Conservation (phyloP, 2,888 invertebrate species). For the Ptilodon capucinus region DNA sequence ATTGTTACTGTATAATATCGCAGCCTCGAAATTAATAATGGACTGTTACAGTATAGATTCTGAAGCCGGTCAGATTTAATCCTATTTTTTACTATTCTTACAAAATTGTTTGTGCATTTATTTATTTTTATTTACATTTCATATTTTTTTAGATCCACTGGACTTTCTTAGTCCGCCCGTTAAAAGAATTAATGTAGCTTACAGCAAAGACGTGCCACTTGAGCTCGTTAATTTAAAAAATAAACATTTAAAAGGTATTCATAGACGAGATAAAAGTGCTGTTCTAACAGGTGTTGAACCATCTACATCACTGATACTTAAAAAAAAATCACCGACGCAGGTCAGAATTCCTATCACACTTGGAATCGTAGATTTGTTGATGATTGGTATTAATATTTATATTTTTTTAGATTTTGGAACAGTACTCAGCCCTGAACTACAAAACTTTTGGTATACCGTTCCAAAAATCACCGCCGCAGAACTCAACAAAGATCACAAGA, state of each 20-base stretch:
- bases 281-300: conserved; percentile 4
- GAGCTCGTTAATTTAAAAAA: background rate
- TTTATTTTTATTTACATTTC: conserved; percentile 39
- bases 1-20: conserved; percentile 23
- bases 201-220: conserved; percentile 1
- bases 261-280: conserved; percentile 3
- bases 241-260: conserved; percentile 1
- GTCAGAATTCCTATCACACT: conserved; percentile 19
- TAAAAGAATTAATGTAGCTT: conserved; percentile 30
- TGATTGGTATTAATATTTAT: background rate
- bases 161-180: conserved; percentile 54
- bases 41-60: conserved; percentile 49
- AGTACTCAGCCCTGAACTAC: conserved; percentile 36
- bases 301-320: conserved; percentile 42
- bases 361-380: background rate
- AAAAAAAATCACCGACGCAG: conserved; percentile 42
- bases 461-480: conserved; percentile 5
- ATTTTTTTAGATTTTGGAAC: conserved; percentile 39
- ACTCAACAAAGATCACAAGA: conserved; percentile 6
- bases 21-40: conserved; percentile 51
- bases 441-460: conserved; percentile 21
- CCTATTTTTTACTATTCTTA: conserved; percentile 13
- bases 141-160: conserved; percentile 59
- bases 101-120: conserved; percentile 13
- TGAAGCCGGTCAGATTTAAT: conserved; percentile 48